A percentile compares a stretch with the other conserved stretches of the same genome.
Conservation (phyloP, 2,888 invertebrate genomes). For the Microdon myrmicae region DNA sequence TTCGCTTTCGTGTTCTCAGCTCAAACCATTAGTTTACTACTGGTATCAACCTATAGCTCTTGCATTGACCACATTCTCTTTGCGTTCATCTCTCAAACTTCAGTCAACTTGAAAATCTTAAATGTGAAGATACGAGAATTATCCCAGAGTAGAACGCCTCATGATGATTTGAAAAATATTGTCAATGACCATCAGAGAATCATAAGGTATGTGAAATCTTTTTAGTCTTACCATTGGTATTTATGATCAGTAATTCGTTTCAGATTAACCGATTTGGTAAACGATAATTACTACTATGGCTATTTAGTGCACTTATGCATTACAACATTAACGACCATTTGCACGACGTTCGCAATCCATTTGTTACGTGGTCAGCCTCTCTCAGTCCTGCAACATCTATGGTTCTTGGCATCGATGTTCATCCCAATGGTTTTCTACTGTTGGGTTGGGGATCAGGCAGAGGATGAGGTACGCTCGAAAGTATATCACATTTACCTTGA, state of each 20-base stretch:
- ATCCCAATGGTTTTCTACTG: slow-evolving; percentile 61
- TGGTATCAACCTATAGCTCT: too few species aligned
- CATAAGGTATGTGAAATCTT: slow-evolving; percentile 55
- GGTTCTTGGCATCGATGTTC: slow-evolving; percentile 57
- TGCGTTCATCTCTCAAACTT: slow-evolving; percentile 55
- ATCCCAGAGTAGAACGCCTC: slow-evolving; percentile 25
- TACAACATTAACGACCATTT: slow-evolving; percentile 59
- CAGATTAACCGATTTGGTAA: slow-evolving; percentile 55
- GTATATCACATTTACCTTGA: too few species aligned
- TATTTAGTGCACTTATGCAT: slow-evolving; percentile 58
- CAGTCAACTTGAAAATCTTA: slow-evolving; percentile 58
- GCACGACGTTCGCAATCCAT: slow-evolving; percentile 60
- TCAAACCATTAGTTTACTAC: too few species aligned
- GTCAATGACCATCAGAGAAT: slow-evolving; percentile 59
- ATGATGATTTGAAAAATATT: slow-evolving; percentile 53
- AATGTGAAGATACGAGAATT: slow-evolving; percentile 56
- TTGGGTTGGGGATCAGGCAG: slow-evolving; percentile 56
- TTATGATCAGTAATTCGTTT: neutral
- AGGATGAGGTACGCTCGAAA: neutral
- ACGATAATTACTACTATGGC: slow-evolving; percentile 55
- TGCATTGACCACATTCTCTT: slow-evolving; percentile 56
- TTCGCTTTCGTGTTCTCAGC: too few species aligned
- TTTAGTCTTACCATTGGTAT: neutral
- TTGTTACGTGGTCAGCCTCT: slow-evolving; percentile 55
- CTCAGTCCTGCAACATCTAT: slow-evolving; percentile 58